These are phyloP conservation scores for Psilanteris sp. DNA, from an alignment of 1,140 invertebrate species.

Conservation along the genomic window DNA sequence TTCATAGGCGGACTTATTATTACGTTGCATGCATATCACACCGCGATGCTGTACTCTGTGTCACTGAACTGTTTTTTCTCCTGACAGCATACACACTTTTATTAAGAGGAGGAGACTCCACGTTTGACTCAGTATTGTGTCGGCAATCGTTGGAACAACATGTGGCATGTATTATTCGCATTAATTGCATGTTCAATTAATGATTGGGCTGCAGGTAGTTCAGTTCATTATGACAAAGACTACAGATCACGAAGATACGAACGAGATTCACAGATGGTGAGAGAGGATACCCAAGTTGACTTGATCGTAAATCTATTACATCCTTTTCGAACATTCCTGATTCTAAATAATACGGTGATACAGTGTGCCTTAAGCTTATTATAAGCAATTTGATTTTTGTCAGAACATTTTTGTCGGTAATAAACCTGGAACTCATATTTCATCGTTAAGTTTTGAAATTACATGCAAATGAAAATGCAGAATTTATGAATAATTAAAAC, in stretches of 20 bases:
- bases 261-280: conserved; percentile 10
- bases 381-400: too few species aligned
- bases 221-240: conserved; percentile 1
- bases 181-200: conserved; percentile 8
- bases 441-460: too few species aligned
- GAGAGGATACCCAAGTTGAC: not conserved
- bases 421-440: too few species aligned
- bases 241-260: conserved; percentile 5
- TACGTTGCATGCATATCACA: conserved; percentile 34
- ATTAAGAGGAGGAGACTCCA: conserved; percentile 25
- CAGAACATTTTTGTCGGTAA: too few species aligned
- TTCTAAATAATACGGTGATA: too few species aligned
- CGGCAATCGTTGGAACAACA: conserved; percentile 54
- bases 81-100: too few species aligned
- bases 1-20: too few species aligned
- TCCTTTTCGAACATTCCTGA: too few species aligned
- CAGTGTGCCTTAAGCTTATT: too few species aligned
- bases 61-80: conserved; percentile 54
- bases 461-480: too few species aligned
- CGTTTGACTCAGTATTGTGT: conserved; percentile 50
- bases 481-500: too few species aligned
- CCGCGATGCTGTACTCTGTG: conserved; percentile 37
- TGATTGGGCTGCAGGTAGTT: not conserved
- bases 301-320: too few species aligned
- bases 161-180: conserved; percentile 50